Evolutionary conservation across 2,888 invertebrate species (phyloP).

Genomic region (Epistrophella euchroma): DNA sequence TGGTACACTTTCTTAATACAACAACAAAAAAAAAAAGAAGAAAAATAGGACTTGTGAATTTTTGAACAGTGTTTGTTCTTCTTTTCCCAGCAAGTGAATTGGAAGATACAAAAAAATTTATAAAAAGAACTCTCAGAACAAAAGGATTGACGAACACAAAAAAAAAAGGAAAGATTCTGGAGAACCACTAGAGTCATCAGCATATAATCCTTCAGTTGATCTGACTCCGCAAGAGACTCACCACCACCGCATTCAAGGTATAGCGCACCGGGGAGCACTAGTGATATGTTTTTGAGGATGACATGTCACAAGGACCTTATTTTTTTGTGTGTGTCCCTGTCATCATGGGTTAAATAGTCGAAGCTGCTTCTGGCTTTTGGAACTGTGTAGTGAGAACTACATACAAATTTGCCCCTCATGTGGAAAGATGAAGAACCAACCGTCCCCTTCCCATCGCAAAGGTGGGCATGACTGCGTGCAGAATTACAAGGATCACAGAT

Average conservation of each 20-base stretch:
- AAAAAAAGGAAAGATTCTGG: slow-evolving; percentile 39
- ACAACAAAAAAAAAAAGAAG: not conserved
- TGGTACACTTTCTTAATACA: not conserved
- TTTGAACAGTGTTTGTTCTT: slow-evolving; percentile 59
- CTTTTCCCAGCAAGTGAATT: slow-evolving; percentile 26
- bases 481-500: slow-evolving; percentile 41
- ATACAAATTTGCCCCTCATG: not conserved
- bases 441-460: not conserved
- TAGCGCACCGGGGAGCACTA: slow-evolving; percentile 19
- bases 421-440: not conserved
- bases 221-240: slow-evolving; percentile 48
- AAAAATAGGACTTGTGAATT: slow-evolving; percentile 62
- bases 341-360: slow-evolving; percentile 33
- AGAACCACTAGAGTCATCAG: slow-evolving; percentile 61
- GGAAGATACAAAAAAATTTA: slow-evolving; percentile 4
- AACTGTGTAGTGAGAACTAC: not conserved
- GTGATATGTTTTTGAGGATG: slow-evolving; percentile 46
- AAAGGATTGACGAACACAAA: slow-evolving; percentile 30
- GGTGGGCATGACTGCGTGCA: slow-evolving; percentile 29
- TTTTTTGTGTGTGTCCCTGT: slow-evolving; percentile 16
- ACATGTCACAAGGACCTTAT: slow-evolving; percentile 42
- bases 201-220: slow-evolving; percentile 64
- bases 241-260: slow-evolving; percentile 30
- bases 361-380: slow-evolving; percentile 12
- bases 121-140: slow-evolving; percentile 43